Percentiles rank a stretch among this genome's conserved stretches.
Evolutionary conservation across 2,113 vertebrate species (phyloP).

Genomic region (Bagarius yarrelli): DNA sequence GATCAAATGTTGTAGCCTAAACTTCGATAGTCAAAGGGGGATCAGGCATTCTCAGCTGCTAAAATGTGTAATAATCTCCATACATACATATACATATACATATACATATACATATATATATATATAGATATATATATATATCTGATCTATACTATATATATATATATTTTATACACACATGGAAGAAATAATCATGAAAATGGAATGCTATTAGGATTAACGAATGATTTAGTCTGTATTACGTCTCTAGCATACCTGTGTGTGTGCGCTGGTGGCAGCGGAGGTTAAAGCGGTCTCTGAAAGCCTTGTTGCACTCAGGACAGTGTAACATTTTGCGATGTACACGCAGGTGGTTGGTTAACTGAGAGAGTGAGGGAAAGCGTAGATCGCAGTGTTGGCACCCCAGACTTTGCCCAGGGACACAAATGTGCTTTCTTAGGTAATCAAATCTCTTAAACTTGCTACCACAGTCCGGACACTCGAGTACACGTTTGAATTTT

Average conservation of each 20-base stretch:
- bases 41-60: neutral
- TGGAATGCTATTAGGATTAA: neutral
- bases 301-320: conserved; percentile 40
- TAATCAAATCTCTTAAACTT: conserved; percentile 34
- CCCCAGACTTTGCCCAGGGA: conserved; percentile 30
- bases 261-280: conserved; percentile 39
- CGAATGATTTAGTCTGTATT: neutral
- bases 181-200: neutral
- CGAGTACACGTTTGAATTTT: conserved; percentile 3
- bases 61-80: neutral
- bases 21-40: too few species aligned
- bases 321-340: conserved; percentile 41
- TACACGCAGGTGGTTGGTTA: conserved; percentile 26
- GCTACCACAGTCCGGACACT: conserved; percentile 41
- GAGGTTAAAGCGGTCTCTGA: conserved; percentile 40
- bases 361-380: conserved; percentile 32
- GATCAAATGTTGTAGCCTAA: too few species aligned
- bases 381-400: conserved; percentile 40
- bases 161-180: neutral
- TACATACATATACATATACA: too few species aligned
- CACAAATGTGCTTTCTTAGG: conserved; percentile 37
- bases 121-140: too few species aligned
- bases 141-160: too few species aligned
- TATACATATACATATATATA: too few species aligned
- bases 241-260: conserved; percentile 25